Percentiles rank a stretch among this genome's conserved stretches.
phyloP scores from a whole-genome alignment of 2,797 vertebrate genomes.

The Furcifer pardalis region DNA sequence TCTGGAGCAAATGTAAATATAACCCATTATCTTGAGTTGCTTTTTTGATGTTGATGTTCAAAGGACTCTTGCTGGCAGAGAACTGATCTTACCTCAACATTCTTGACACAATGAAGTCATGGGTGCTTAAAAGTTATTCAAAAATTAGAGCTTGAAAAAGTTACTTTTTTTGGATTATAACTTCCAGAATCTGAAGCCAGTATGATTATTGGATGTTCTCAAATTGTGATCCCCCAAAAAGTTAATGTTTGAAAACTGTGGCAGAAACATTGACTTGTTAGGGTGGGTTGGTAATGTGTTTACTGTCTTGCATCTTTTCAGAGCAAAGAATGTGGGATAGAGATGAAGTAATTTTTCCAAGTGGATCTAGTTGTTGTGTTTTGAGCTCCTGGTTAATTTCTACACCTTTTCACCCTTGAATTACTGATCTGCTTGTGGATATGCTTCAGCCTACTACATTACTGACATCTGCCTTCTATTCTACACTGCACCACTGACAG shows the following conservation, averaged over 20 bases:
- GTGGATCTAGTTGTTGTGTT: background rate
- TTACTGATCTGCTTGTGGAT: background rate
- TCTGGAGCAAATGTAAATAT: background rate
- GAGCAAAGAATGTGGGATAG: background rate
- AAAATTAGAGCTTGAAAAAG: too few species aligned
- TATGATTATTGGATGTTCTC: too few species aligned
- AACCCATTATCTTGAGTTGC: background rate
- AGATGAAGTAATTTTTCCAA: background rate
- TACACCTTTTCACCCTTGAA: background rate
- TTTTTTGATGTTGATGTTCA: background rate
- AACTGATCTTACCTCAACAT: background rate
- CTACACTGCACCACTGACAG: background rate
- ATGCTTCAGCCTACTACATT: background rate
- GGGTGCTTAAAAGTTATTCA: background rate
- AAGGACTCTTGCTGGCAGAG: background rate
- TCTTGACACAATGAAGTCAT: background rate
- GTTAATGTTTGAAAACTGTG: too few species aligned
- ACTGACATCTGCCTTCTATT: background rate
- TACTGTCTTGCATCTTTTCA: background rate
- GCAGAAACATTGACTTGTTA: background rate
- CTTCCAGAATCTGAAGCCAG: too few species aligned
- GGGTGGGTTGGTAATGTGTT: background rate
- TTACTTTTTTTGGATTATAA: too few species aligned
- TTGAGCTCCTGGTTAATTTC: background rate
- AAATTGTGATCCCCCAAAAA: too few species aligned